A percentile compares a stretch with the other conserved stretches of the same genome.
phyloP scores from a whole-genome alignment of 1,140 invertebrate species.

The Neomicropteryx cornuta region DNA sequence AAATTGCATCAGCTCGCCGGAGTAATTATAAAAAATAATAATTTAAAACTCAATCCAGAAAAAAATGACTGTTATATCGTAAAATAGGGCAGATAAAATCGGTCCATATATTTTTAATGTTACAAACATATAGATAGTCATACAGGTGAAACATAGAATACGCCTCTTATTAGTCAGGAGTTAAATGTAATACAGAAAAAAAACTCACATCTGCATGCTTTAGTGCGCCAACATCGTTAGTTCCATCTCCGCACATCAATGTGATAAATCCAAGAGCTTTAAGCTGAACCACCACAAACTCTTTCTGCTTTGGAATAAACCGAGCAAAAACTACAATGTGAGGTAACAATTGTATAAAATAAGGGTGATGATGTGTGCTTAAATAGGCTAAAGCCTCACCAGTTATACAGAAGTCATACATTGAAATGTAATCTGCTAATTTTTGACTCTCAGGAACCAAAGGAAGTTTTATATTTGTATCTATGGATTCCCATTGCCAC shows the following conservation, averaged over 20 bases:
- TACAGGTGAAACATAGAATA: too few relatives aligned
- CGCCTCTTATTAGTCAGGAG: too few relatives aligned
- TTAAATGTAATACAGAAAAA: too few relatives aligned
- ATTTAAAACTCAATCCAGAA: too few relatives aligned
- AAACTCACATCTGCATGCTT: conserved; percentile 95
- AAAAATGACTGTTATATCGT: too few relatives aligned
- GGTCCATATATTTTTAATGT: too few relatives aligned
- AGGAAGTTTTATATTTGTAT: conserved; percentile 52
- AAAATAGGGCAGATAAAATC: too few relatives aligned
- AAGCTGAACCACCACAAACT: conserved; percentile 83
- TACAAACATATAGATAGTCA: too few relatives aligned
- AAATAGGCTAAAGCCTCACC: conserved; percentile 80
- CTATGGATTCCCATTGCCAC: conserved; percentile 77
- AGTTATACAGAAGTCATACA: conserved; percentile 88
- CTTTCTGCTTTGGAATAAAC: conserved; percentile 95
- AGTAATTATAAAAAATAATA: too few relatives aligned
- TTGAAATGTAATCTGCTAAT: conserved; percentile 44
- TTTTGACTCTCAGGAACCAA: conserved; percentile 38
- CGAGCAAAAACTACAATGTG: conserved; percentile 84
- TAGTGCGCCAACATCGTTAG: conserved; percentile 99
- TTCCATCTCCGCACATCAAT: conserved; percentile 99
- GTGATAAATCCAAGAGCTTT: conserved; percentile 83
- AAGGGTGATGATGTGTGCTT: conserved; percentile 46
- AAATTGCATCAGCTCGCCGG: too few relatives aligned
- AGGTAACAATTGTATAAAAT: conserved; percentile 67